Evolutionary conservation across 2,888 invertebrate species (phyloP).

Genomic region (Pelosia muscerda): DNA sequence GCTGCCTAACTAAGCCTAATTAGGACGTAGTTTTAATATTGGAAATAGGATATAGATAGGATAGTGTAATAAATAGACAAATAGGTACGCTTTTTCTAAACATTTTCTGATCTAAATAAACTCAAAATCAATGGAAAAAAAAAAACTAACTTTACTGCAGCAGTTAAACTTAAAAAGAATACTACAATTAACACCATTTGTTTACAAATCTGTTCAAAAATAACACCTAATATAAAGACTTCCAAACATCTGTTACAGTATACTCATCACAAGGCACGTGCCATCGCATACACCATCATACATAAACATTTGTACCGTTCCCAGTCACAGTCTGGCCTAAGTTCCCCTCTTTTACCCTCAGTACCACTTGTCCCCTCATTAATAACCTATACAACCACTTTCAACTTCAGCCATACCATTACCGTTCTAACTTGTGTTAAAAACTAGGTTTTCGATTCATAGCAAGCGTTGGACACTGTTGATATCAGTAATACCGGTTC

Average conservation of each 20-base stretch:
- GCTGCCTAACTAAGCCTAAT: no score
- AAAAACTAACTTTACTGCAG: not conserved
- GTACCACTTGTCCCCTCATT: conserved; percentile 57
- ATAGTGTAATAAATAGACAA: not conserved
- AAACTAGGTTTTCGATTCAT: conserved; percentile 36
- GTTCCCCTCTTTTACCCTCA: conserved; percentile 47
- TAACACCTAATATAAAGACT: conserved; percentile 56
- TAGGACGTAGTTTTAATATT: no score
- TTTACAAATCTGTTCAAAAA: conserved; percentile 35
- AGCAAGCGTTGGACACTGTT: conserved; percentile 69
- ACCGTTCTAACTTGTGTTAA: conserved; percentile 37
- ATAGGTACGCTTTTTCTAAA: not conserved
- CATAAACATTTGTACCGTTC: conserved; percentile 71
- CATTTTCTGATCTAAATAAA: not conserved
- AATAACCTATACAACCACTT: conserved; percentile 40
- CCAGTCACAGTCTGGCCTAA: conserved; percentile 65
- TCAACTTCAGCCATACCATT: conserved; percentile 56
- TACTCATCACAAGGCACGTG: conserved; percentile 78
- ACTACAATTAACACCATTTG: conserved; percentile 37
- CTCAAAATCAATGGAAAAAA: not conserved
- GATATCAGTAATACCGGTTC: conserved; percentile 43
- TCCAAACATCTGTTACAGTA: conserved; percentile 70
- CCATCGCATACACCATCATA: conserved; percentile 60
- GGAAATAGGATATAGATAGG: not conserved
- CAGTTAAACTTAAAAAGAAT: not conserved